A percentile compares a stretch with the other conserved stretches of the same genome.
These are phyloP conservation scores for Rhinoptilus africanus DNA, from an alignment of 2,113 vertebrate species.

Conservation along the genomic window DNA sequence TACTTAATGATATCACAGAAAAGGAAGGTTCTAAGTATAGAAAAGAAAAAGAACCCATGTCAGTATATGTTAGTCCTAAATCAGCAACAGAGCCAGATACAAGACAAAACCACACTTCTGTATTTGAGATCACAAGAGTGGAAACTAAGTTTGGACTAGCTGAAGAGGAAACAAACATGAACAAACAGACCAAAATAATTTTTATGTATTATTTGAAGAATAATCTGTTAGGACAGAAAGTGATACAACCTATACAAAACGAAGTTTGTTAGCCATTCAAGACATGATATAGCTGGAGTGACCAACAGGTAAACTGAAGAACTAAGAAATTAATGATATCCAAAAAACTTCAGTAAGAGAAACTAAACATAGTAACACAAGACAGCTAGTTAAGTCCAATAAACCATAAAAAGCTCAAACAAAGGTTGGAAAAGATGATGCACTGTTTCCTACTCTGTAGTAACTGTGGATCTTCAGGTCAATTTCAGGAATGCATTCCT, in stretches of 20 bases:
- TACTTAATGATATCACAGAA: background rate
- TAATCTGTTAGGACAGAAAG: background rate
- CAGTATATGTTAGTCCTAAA: background rate
- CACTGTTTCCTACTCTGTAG: background rate
- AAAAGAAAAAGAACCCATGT: background rate
- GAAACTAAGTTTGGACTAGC: background rate
- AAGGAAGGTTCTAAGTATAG: background rate
- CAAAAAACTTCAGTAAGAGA: background rate
- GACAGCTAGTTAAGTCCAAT: background rate
- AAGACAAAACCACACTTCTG: accelerated
- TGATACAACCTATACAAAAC: background rate
- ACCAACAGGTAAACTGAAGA: background rate
- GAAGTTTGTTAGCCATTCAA: background rate
- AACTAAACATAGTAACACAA: background rate
- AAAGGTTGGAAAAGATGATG: background rate
- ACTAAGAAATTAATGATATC: background rate
- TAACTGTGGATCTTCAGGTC: background rate
- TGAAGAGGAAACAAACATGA: background rate
- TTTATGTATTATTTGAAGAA: background rate
- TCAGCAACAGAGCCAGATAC: background rate
- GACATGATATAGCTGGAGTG: background rate
- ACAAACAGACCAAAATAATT: background rate
- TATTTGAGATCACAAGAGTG: background rate
- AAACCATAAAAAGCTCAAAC: background rate
- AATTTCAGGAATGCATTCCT: background rate